Evolutionary conservation across 2,797 vertebrate genomes (phyloP).

Genomic region (Centroberyx gerrardi): DNA sequence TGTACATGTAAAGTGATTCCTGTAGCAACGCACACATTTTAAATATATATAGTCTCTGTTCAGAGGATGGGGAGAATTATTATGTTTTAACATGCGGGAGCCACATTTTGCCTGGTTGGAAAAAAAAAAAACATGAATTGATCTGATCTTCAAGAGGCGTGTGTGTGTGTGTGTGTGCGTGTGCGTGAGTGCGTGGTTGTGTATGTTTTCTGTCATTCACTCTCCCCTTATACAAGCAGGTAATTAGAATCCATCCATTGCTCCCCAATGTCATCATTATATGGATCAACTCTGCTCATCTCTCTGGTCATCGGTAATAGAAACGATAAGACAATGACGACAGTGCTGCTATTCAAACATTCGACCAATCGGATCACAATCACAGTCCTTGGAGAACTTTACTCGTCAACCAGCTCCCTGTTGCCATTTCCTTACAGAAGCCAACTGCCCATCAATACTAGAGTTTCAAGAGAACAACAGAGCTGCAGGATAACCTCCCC

Average conservation of each 20-base stretch:
- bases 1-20: slow-evolving; percentile 48
- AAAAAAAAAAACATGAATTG: slow-evolving; percentile 15
- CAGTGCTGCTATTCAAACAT: slow-evolving; percentile 28
- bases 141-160: not conserved
- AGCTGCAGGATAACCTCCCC: slow-evolving; percentile 22
- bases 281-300: slow-evolving; percentile 30
- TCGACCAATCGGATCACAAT: slow-evolving; percentile 31
- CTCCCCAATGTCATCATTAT: slow-evolving; percentile 33
- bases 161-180: not conserved
- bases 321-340: slow-evolving; percentile 14
- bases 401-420: slow-evolving; percentile 4
- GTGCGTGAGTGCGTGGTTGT: slow-evolving; percentile 8
- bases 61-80: slow-evolving; percentile 36
- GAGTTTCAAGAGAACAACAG: slow-evolving; percentile 19
- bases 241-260: slow-evolving; percentile 31
- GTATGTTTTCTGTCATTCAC: slow-evolving; percentile 24
- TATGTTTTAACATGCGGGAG: slow-evolving; percentile 27
- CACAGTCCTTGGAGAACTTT: slow-evolving; percentile 10
- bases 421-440: slow-evolving; percentile 23
- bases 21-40: slow-evolving; percentile 45
- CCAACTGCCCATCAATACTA: slow-evolving; percentile 6
- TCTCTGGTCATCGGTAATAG: slow-evolving; percentile 6
- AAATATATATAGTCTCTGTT: slow-evolving; percentile 55
- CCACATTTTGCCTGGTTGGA: slow-evolving; percentile 17
- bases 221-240: slow-evolving; percentile 19